These are phyloP conservation scores for Distichodus sexfasciatus DNA, from an alignment of 2,797 vertebrate species.

Conservation along the genomic window DNA sequence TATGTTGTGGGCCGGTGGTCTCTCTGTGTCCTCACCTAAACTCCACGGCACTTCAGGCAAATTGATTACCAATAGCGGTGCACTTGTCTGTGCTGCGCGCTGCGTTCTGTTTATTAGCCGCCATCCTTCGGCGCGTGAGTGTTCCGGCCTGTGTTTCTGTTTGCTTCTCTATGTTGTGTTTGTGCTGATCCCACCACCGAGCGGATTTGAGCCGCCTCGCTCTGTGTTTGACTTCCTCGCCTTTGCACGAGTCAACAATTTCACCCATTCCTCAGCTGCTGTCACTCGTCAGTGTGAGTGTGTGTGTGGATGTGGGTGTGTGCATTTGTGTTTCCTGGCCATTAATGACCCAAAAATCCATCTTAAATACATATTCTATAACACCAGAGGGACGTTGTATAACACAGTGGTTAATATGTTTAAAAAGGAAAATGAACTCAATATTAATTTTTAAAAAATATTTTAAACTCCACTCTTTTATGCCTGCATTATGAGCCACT, in stretches of 20 bases:
- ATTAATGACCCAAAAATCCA: too few relatives aligned
- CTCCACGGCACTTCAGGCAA: not conserved
- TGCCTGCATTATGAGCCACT: too few relatives aligned
- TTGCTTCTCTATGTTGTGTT: conserved; percentile 23
- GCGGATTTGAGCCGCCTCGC: conserved; percentile 35
- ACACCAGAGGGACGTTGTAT: too few relatives aligned
- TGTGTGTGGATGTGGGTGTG: conserved; percentile 65
- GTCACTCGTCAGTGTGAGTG: conserved; percentile 56
- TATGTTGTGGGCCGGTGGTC: not conserved
- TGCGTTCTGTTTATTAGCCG: conserved; percentile 3
- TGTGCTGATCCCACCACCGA: conserved; percentile 44
- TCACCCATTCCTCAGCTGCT: conserved; percentile 48
- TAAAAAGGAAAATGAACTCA: too few relatives aligned
- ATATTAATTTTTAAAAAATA: too few relatives aligned
- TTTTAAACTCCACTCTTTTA: too few relatives aligned
- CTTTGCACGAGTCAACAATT: conserved; percentile 53
- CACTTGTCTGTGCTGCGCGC: not conserved
- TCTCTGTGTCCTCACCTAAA: not conserved
- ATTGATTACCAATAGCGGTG: conserved; percentile 7
- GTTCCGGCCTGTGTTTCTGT: not conserved
- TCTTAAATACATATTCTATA: too few relatives aligned
- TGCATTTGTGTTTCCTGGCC: too few relatives aligned
- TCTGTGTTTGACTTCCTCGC: conserved; percentile 56
- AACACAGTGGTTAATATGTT: too few relatives aligned
- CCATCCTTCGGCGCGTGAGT: not conserved